A percentile compares a stretch with the other conserved stretches of the same genome.
phyloP scores from a whole-genome alignment of 1,140 invertebrate species.

The Asbolus verrucosus region DNA sequence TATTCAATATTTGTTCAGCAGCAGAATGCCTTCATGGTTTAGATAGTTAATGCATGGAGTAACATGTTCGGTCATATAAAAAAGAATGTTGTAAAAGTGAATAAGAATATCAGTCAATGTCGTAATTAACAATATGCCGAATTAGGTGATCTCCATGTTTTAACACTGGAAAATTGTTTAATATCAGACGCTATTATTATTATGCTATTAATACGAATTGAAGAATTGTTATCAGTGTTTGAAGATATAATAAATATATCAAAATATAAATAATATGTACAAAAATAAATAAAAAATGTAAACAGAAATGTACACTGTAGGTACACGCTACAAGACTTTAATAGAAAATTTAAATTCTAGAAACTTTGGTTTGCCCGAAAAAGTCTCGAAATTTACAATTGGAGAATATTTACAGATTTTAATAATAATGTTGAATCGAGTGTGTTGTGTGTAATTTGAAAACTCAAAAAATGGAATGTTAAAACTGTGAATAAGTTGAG shows the following conservation, averaged over 20 bases:
- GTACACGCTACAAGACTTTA: constrained; percentile 44
- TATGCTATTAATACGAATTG: background rate
- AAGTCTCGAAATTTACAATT: constrained; percentile 51
- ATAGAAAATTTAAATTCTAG: constrained; percentile 50
- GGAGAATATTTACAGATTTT: constrained; percentile 46
- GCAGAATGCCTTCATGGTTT: too few species aligned
- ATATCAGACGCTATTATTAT: background rate
- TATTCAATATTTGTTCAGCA: too few species aligned
- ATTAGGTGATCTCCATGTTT: background rate
- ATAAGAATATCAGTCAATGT: too few species aligned
- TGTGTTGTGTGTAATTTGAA: constrained; percentile 46
- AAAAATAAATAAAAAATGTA: constrained; percentile 51
- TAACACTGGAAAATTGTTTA: too few species aligned
- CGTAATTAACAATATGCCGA: too few species aligned
- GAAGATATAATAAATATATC: constrained; percentile 44
- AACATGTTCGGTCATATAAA: too few species aligned
- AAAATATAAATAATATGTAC: constrained; percentile 52
- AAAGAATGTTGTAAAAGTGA: too few species aligned
- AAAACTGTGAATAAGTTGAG: constrained; percentile 38
- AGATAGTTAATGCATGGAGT: too few species aligned
- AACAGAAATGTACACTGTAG: constrained; percentile 50
- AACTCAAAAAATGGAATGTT: constrained; percentile 45
- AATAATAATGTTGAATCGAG: constrained; percentile 27
- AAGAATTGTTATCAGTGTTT: constrained; percentile 52
- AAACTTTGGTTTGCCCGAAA: constrained; percentile 53